Percentiles rank a stretch among this genome's conserved stretches.
phyloP scores from a whole-genome alignment of 1,140 invertebrate species.

The Drosophila auraria region DNA sequence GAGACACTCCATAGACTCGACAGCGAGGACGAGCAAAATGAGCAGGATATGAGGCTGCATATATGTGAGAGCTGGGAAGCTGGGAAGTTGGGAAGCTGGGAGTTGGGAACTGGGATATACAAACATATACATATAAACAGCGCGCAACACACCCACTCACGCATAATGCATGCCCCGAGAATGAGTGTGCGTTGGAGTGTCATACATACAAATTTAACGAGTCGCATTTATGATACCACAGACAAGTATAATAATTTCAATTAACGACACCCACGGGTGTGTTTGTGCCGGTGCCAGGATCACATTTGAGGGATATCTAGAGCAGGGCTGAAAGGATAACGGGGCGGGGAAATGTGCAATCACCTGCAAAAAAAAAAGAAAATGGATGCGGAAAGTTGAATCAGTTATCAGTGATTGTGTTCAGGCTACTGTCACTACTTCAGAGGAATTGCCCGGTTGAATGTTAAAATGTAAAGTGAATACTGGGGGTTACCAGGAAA shows the following conservation, averaged over 20 bases:
- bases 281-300: slow-evolving; percentile 49
- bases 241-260: slow-evolving; percentile 84
- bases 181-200: slow-evolving; percentile 54
- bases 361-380: no score
- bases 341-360: not conserved
- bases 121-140: not conserved
- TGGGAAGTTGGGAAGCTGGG: slow-evolving; percentile 8
- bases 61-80: slow-evolving; percentile 14
- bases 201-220: slow-evolving; percentile 84
- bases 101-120: slow-evolving; percentile 14
- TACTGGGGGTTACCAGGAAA: not conserved
- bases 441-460: not conserved
- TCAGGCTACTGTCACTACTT: not conserved
- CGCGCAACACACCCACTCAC: slow-evolving; percentile 24
- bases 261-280: slow-evolving; percentile 82
- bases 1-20: slow-evolving; percentile 61
- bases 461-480: not conserved
- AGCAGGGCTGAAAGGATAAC: not conserved
- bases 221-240: slow-evolving; percentile 84
- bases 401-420: slow-evolving; percentile 2
- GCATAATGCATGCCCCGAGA: slow-evolving; percentile 37
- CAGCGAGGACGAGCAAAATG: slow-evolving; percentile 40
- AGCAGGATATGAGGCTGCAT: slow-evolving; percentile 61
- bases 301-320: slow-evolving; percentile 7
- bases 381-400: slow-evolving; percentile 4